Evolutionary conservation across 2,888 invertebrate genomes (phyloP), one percentile per base, ranked within the genome.

Genomic region (Nomada hirtipes): DNA sequence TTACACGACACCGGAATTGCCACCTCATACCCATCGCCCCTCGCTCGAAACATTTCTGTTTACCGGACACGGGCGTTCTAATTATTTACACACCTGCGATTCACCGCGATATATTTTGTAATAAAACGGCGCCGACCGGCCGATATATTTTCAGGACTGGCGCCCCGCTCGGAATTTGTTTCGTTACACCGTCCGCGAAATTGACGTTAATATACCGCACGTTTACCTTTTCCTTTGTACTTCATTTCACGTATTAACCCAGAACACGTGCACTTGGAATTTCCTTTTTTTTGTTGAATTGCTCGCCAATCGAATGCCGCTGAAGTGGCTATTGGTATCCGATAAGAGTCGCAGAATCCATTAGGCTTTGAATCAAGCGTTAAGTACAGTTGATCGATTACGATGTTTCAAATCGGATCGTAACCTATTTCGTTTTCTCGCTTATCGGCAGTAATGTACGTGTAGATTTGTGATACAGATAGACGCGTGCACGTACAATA

Each of bases 31-130:
- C 36, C 36, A 36, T 7, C 36, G 36, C 36, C 36, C 36, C 36
- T 36, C 36, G 36, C 36, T 36, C 36, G 36, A 78, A 82, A 70
- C 85, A 42, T 68, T 85, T 79, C 78, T 77, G 75, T 80, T 83
- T 80, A 74, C 70, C 20, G 61, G 60, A 26, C 53, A 64, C 61
- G 69, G 42, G 78, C 53, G 63, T 76, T 47, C 70, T 82, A 87
- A 88, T 88, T 88, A 86, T 87, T 86, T 82, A 75, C 73, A 61
- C 86, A 86, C 75, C 76, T 80, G 82, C 70, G 74, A 76, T 70
- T 72, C 72, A 29, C 79, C 73, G 50, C 75, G 74, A 79, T 76
- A 71, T 74, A 78, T 83, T 86, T 73, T 71, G 73, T 76, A 80
- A 80, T 86, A 83, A 83, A 85, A 80, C 80, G 60, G 42, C 53